phyloP scores from a whole-genome alignment of 2,888 invertebrate genomes.

The Noctua janthe region DNA sequence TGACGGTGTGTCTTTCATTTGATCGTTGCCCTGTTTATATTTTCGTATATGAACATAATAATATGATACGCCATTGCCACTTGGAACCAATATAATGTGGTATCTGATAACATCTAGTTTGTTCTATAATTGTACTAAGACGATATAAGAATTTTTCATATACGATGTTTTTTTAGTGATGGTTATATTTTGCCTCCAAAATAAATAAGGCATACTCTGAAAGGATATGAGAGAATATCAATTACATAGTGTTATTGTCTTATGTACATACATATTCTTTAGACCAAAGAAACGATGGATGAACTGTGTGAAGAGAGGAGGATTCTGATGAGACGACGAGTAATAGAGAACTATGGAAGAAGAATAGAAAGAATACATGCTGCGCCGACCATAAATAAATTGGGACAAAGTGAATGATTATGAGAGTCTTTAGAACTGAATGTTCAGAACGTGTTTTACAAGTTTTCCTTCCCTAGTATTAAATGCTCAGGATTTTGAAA shows the following conservation, averaged over 20 bases:
- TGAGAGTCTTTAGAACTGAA: neutral
- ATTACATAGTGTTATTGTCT: neutral
- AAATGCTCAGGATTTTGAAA: neutral
- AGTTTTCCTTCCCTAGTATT: neutral
- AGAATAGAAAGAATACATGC: too few species aligned
- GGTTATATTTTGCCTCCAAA: neutral
- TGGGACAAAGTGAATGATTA: too few species aligned
- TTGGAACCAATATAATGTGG: slow-evolving; percentile 7
- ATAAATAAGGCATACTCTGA: neutral
- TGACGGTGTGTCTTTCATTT: neutral
- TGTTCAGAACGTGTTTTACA: neutral
- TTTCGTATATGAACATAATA: neutral
- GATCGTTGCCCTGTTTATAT: too few species aligned
- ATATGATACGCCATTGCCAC: neutral
- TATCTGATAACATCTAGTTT: neutral
- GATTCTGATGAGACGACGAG: too few species aligned
- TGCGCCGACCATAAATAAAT: too few species aligned
- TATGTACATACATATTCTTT: neutral
- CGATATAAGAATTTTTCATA: too few species aligned
- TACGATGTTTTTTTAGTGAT: neutral
- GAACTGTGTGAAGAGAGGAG: too few species aligned
- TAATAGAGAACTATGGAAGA: too few species aligned
- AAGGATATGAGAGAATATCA: neutral
- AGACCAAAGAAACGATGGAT: too few species aligned
- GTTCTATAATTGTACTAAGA: neutral